Evolutionary conservation across 1,140 invertebrate species (phyloP).

Genomic region (Ooceraea biroi): DNA sequence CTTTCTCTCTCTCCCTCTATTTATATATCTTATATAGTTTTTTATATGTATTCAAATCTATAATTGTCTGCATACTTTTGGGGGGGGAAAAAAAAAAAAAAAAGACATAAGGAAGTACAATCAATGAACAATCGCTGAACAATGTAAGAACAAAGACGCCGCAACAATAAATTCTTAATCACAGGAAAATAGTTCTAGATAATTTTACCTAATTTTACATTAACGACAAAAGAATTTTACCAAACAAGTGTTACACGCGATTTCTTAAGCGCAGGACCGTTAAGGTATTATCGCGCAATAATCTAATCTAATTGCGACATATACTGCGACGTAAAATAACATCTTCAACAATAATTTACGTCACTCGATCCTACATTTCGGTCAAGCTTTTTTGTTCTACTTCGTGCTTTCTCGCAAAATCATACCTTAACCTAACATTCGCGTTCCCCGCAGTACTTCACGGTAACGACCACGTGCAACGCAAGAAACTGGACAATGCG

Average conservation of each 20-base stretch:
- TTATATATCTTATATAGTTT: too few relatives aligned
- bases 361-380: neutral
- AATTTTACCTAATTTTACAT: too few relatives aligned
- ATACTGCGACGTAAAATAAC: neutral
- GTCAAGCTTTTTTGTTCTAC: neutral
- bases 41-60: too few relatives aligned
- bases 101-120: too few relatives aligned
- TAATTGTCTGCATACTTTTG: too few relatives aligned
- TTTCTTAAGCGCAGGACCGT: neutral
- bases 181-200: too few relatives aligned
- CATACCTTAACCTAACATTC: neutral
- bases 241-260: neutral
- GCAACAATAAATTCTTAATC: too few relatives aligned
- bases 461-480: neutral
- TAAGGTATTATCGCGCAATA: neutral
- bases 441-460: neutral
- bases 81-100: too few relatives aligned
- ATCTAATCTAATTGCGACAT: neutral
- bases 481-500: neutral
- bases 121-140: too few relatives aligned
- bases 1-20: too few relatives aligned
- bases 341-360: constrained; percentile 6
- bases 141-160: too few relatives aligned
- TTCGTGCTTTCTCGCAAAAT: neutral
- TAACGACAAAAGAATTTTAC: neutral